phyloP scores from a whole-genome alignment of 2,113 vertebrate genomes.

The Tamias sibiricus region DNA sequence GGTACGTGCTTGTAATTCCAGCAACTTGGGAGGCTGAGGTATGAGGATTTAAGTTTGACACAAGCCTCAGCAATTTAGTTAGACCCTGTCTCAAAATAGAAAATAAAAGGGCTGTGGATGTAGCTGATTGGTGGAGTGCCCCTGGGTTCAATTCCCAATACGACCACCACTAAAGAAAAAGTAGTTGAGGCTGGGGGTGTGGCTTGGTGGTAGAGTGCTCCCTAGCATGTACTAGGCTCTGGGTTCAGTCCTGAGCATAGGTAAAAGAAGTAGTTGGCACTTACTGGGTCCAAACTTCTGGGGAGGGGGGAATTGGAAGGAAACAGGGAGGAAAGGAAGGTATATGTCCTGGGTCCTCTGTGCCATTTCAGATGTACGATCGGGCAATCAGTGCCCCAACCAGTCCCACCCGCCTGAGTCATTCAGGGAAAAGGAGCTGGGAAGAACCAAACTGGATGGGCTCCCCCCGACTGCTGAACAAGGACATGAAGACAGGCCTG shows the following conservation, averaged over 20 bases:
- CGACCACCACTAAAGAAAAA: not conserved
- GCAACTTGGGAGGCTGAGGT: too few relatives aligned
- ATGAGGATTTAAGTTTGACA: too few relatives aligned
- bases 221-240: not conserved
- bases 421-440: slow-evolving; percentile 95
- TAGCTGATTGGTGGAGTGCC: too few relatives aligned
- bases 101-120: too few relatives aligned
- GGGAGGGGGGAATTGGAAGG: not conserved
- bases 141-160: not conserved
- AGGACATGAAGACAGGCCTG: slow-evolving; percentile 94
- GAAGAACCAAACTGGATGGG: slow-evolving; percentile 98
- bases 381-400: slow-evolving; percentile 96
- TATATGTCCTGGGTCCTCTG: not conserved
- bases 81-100: too few relatives aligned
- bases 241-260: not conserved
- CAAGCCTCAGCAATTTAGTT: too few relatives aligned
- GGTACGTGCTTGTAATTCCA: too few relatives aligned
- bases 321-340: not conserved
- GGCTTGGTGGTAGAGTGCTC: not conserved
- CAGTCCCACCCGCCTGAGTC: slow-evolving; percentile 95
- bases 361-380: slow-evolving; percentile 94
- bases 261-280: not conserved
- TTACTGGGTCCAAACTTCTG: not conserved
- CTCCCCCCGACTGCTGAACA: slow-evolving; percentile 92
- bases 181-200: not conserved